A percentile compares a stretch with the other conserved stretches of the same genome.
These are phyloP conservation scores for Rallus limicola DNA, from an alignment of 2,113 vertebrate species.

Conservation along the genomic window DNA sequence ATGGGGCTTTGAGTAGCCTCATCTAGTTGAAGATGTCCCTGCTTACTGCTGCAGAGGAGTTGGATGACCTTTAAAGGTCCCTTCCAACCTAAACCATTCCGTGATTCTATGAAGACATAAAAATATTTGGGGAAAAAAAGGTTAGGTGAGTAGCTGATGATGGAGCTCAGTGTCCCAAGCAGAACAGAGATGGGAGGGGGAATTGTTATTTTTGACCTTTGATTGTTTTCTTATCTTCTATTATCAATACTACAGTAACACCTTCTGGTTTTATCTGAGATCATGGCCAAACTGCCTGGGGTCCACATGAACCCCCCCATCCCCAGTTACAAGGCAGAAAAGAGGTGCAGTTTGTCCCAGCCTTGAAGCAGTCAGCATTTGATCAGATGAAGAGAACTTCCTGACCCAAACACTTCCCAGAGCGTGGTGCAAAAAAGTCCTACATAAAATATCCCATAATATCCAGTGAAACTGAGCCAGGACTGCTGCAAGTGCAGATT, in stretches of 20 bases:
- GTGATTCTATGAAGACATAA: not conserved
- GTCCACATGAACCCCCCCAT: not conserved
- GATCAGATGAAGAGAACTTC: not conserved
- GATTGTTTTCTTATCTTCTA: not conserved
- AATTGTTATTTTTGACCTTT: not conserved
- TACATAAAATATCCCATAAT: not conserved
- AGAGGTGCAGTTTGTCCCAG: not conserved
- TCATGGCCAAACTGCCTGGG: not conserved
- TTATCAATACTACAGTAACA: not conserved
- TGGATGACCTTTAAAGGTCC: not conserved
- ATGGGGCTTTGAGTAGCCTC: not conserved
- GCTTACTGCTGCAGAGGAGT: too few relatives aligned
- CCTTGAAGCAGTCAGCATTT: not conserved
- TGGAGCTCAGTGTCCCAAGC: not conserved
- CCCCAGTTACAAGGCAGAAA: not conserved
- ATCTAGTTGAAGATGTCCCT: not conserved
- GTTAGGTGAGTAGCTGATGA: accelerated
- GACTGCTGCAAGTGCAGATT: not conserved
- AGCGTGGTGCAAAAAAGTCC: not conserved
- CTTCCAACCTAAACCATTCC: not conserved
- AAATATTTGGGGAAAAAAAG: not conserved
- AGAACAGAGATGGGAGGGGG: not conserved
- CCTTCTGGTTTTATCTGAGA: not conserved
- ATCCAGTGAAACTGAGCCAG: not conserved
- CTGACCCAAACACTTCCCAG: accelerated